phyloP scores from a whole-genome alignment of 2,888 invertebrate genomes.

The Hesperia comma region DNA sequence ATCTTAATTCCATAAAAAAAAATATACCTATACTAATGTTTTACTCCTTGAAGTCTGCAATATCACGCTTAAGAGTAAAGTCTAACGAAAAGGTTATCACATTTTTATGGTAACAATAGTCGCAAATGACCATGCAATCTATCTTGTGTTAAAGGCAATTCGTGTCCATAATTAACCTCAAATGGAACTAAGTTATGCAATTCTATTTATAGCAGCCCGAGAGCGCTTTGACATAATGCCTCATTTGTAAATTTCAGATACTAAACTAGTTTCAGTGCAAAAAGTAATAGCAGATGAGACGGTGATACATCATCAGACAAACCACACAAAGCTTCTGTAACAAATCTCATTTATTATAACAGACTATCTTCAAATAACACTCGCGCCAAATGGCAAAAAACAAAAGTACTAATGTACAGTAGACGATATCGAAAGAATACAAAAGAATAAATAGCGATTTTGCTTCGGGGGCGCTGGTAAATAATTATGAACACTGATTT shows the following conservation, averaged over 20 bases:
- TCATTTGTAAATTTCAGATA: not conserved
- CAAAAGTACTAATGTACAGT: not conserved
- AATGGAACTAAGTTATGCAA: not conserved
- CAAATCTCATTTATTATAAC: not conserved
- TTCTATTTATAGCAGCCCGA: not conserved
- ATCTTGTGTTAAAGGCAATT: not conserved
- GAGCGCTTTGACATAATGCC: not conserved
- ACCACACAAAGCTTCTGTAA: not conserved
- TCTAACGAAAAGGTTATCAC: too few species aligned
- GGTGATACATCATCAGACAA: not conserved
- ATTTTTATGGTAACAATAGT: too few species aligned
- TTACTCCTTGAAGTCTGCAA: too few species aligned
- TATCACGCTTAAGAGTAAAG: too few species aligned
- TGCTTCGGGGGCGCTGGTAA: slow-evolving; percentile 40
- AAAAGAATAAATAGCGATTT: slow-evolving; percentile 40
- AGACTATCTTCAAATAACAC: too few species aligned
- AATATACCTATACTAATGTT: too few species aligned
- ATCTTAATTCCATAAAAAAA: too few species aligned
- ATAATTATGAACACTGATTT: slow-evolving; percentile 48
- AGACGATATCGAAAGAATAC: slow-evolving; percentile 8
- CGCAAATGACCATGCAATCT: not conserved
- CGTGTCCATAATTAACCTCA: not conserved
- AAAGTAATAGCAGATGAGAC: not conserved
- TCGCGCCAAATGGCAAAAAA: not conserved
- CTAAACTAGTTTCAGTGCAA: not conserved